Evolutionary conservation across 2,113 vertebrate species (phyloP).

Genomic region (Pontoporia blainvillei): DNA sequence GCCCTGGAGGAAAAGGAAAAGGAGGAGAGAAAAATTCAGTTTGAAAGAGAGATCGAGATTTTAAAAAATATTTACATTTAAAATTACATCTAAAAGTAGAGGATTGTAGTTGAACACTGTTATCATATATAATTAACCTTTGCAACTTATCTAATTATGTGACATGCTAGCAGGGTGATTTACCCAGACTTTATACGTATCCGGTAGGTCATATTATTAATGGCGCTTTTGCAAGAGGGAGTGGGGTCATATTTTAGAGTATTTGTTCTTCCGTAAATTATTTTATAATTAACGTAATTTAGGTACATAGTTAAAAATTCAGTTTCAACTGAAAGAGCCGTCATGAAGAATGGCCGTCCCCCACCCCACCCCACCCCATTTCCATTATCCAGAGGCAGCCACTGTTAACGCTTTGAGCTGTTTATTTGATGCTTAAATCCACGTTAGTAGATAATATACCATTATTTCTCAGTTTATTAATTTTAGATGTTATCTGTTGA

Average conservation of each 20-base stretch:
- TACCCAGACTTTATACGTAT: background rate
- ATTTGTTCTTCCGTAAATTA: background rate
- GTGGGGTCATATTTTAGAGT: background rate
- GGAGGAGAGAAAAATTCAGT: background rate
- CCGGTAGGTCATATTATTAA: background rate
- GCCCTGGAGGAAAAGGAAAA: background rate
- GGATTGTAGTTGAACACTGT: background rate
- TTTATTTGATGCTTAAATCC: background rate
- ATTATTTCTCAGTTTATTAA: background rate
- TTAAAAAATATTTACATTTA: background rate
- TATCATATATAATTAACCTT: background rate
- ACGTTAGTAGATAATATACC: background rate
- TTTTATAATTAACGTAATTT: background rate
- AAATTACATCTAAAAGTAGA: background rate
- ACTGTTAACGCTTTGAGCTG: background rate
- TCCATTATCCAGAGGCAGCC: background rate
- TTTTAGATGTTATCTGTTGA: background rate
- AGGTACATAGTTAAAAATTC: background rate
- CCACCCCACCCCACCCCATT: background rate
- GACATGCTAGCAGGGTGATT: background rate
- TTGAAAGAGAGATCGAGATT: background rate
- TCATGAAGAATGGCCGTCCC: background rate
- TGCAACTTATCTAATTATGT: background rate
- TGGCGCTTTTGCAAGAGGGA: background rate
- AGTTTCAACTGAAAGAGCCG: background rate